A percentile compares a stretch with the other conserved stretches of the same genome.
These are phyloP conservation scores for Spinibarbus caldwelli DNA, from an alignment of 2,797 vertebrate genomes.

Conservation along the genomic window DNA sequence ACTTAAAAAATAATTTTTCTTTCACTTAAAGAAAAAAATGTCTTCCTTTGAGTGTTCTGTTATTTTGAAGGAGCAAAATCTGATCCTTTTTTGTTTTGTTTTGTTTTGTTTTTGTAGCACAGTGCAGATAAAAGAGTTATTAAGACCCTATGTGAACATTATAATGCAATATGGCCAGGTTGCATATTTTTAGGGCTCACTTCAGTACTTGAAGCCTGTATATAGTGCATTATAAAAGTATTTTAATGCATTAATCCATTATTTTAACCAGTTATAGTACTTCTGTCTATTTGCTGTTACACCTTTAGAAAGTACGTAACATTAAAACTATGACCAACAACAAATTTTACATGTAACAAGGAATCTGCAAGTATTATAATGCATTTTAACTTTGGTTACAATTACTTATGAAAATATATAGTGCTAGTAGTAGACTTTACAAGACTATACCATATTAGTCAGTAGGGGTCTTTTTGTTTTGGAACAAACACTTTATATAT, in stretches of 20 bases:
- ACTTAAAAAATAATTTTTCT: no score
- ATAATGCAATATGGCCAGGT: background rate
- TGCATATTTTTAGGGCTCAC: background rate
- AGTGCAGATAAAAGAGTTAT: background rate
- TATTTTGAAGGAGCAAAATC: background rate
- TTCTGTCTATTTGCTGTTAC: background rate
- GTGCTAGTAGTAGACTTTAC: background rate
- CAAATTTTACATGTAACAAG: background rate
- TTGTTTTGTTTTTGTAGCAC: background rate
- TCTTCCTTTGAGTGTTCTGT: background rate
- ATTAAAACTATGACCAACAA: background rate
- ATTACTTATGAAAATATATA: background rate
- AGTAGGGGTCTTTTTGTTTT: no score
- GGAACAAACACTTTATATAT: background rate
- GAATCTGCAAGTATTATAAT: background rate
- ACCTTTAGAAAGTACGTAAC: background rate
- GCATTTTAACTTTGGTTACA: background rate
- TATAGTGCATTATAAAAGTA: no score
- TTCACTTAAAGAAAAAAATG: background rate
- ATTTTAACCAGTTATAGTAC: background rate
- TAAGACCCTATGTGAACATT: background rate
- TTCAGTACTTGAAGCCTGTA: background rate
- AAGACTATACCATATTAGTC: background rate
- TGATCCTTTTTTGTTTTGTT: no score
- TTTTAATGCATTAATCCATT: background rate